These are phyloP conservation scores for Gonatopus flavifemur DNA, from an alignment of 1,140 invertebrate genomes.

Conservation along the genomic window DNA sequence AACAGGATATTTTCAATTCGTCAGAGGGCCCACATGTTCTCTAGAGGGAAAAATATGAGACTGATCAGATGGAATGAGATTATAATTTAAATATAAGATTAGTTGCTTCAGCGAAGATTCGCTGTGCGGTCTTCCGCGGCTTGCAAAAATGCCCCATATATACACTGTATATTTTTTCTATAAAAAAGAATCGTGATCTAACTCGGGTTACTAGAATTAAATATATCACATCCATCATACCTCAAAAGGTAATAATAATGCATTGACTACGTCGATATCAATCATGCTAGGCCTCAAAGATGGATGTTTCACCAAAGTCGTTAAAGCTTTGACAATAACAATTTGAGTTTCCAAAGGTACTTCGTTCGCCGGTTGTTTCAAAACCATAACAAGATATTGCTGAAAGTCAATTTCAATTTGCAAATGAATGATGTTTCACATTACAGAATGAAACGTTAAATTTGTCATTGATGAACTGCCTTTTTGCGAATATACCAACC, in stretches of 20 bases:
- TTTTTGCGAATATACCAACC: constrained; percentile 13
- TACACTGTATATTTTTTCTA: no score
- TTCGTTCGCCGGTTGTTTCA: constrained; percentile 20
- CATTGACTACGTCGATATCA: constrained; percentile 20
- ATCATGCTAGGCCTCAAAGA: constrained; percentile 14
- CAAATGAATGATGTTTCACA: neutral
- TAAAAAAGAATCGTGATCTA: no score
- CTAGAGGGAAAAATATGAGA: no score
- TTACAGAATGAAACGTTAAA: no score
- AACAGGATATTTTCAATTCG: constrained; percentile 39
- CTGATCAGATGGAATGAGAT: no score
- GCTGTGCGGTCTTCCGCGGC: no score
- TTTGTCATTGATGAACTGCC: no score
- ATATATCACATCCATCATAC: no score
- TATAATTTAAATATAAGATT: no score
- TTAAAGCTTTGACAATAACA: constrained; percentile 21
- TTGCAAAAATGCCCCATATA: no score
- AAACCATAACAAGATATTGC: constrained; percentile 29
- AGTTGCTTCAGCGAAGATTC: no score
- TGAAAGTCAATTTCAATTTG: constrained; percentile 2
- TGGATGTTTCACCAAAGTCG: constrained; percentile 19
- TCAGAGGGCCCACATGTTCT: constrained; percentile 18
- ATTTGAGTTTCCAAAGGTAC: constrained; percentile 28
- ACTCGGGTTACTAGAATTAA: no score
- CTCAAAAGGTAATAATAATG: constrained; percentile 31